Evolutionary conservation across 2,888 invertebrate genomes (phyloP).

Genomic region (Galeruca laticollis): DNA sequence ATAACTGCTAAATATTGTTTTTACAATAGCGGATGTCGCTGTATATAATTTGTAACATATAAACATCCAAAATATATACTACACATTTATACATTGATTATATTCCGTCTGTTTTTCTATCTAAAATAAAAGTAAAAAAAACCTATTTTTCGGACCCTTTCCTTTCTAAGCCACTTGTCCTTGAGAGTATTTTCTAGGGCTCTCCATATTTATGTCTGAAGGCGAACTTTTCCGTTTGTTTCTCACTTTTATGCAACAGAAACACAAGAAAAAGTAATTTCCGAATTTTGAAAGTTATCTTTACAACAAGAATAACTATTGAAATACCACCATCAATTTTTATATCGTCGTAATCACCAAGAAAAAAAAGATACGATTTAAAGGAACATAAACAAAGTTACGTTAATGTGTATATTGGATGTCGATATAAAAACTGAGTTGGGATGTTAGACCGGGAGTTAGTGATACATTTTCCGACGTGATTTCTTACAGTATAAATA

Average conservation of each 20-base stretch:
- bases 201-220: conserved; percentile 8
- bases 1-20: too few species aligned
- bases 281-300: background rate
- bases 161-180: background rate
- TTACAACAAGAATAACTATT: background rate
- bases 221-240: background rate
- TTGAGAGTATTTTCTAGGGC: background rate
- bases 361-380: background rate
- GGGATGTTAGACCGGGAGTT: too few species aligned
- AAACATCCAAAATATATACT: too few species aligned
- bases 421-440: too few species aligned
- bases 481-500: too few species aligned
- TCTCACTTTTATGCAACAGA: background rate
- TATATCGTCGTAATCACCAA: background rate
- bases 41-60: too few species aligned
- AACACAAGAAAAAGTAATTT: conserved; percentile 2
- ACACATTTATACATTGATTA: too few species aligned
- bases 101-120: too few species aligned
- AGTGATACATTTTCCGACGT: too few species aligned
- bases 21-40: too few species aligned
- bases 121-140: too few species aligned
- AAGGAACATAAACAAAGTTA: background rate
- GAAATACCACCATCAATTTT: background rate
- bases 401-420: too few species aligned
- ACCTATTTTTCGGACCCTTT: background rate